Conservation (phyloP, 2,888 invertebrate genomes). For the Cheilosia impressa region DNA sequence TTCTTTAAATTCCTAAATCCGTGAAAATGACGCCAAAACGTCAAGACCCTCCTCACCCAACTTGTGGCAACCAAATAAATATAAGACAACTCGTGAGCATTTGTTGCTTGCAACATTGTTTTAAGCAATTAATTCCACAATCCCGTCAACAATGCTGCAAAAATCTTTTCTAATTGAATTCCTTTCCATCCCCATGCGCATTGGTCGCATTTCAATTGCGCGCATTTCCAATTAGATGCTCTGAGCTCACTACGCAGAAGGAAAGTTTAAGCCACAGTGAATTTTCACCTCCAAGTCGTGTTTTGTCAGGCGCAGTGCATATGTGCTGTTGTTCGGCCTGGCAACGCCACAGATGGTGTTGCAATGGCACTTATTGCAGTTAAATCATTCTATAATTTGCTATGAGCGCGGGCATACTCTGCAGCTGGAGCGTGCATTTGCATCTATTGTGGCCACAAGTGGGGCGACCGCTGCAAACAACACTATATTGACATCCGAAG, state of each 20-base stretch:
- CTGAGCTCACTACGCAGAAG: no score
- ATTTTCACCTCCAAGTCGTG: constrained; percentile 34
- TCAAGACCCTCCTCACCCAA: no score
- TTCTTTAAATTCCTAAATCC: no score
- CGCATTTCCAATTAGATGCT: background rate
- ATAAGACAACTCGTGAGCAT: no score
- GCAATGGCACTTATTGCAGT: constrained; percentile 3
- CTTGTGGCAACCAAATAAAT: no score
- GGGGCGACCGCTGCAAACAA: background rate
- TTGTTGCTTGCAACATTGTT: constrained; percentile 9
- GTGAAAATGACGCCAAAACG: no score
- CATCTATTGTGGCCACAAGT: constrained; percentile 12
- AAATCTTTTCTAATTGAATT: constrained; percentile 1
- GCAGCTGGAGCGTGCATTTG: background rate
- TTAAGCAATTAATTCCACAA: background rate
- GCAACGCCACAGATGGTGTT: background rate
- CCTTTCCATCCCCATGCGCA: background rate
- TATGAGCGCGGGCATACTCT: constrained; percentile 5
- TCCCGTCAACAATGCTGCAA: constrained; percentile 9
- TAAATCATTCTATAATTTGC: constrained; percentile 27
- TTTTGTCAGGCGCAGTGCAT: background rate
- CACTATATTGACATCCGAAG: constrained; percentile 27
- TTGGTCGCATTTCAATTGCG: constrained; percentile 4
- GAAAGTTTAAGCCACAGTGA: no score
- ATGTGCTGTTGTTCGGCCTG: background rate